Evolutionary conservation across 2,888 invertebrate species (phyloP).

Genomic region (Pediacus dermestoides): DNA sequence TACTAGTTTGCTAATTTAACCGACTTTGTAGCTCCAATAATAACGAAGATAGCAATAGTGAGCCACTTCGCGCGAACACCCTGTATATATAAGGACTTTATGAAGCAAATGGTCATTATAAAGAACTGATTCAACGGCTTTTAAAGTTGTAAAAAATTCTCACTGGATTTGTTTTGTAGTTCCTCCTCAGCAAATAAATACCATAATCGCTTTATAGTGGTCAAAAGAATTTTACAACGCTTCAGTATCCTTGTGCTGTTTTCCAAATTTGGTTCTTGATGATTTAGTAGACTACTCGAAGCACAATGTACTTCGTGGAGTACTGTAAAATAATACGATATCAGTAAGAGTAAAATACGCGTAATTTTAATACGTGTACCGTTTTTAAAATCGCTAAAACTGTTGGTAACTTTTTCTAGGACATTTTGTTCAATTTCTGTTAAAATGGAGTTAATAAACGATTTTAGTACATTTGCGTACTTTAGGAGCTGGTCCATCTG

Average conservation of each 20-base stretch:
- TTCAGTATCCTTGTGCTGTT: conserved; percentile 33
- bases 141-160: conserved; percentile 3
- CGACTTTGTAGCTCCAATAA: no score
- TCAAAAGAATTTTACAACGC: conserved; percentile 37
- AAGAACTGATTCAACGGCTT: no score
- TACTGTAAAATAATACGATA: conserved; percentile 32
- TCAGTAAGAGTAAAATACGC: conserved; percentile 2
- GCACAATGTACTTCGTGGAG: conserved; percentile 34
- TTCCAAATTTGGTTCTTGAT: conserved; percentile 18
- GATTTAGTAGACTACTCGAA: conserved; percentile 25
- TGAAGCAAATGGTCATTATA: no score
- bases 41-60: no score
- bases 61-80: no score
- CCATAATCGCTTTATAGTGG: conserved; percentile 31
- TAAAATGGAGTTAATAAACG: conserved; percentile 25
- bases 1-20: no score
- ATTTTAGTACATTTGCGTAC: conserved; percentile 28
- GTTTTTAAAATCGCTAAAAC: conserved; percentile 25
- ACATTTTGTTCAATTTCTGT: conserved; percentile 22
- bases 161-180: conserved; percentile 7
- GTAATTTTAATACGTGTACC: conserved; percentile 18
- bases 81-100: no score
- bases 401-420: conserved; percentile 17
- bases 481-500: conserved; percentile 26
- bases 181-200: conserved; percentile 29